Conservation (phyloP, 2,888 invertebrate genomes). For the Synanthedon myopaeformis region DNA sequence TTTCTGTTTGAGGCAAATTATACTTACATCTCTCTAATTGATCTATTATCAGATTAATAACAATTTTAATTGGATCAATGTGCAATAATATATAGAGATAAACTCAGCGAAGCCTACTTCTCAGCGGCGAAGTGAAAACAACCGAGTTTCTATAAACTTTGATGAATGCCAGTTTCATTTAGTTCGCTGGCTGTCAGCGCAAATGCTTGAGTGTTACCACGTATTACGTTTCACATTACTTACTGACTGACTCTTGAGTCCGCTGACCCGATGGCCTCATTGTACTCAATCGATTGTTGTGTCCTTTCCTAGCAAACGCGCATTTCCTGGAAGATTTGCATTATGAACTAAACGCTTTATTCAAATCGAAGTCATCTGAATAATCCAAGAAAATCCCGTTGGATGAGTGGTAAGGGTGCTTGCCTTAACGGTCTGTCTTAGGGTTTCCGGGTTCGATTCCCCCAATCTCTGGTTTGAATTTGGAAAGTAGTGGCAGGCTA, state of each 20-base stretch:
- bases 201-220: constrained; percentile 9
- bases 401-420: too few species aligned
- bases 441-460: too few species aligned
- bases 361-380: background rate
- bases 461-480: too few species aligned
- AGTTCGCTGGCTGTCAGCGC: constrained; percentile 10
- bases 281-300: constrained; percentile 40
- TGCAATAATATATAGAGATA: too few species aligned
- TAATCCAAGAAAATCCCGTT: too few species aligned
- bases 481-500: too few species aligned
- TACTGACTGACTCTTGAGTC: background rate
- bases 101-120: too few species aligned
- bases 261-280: constrained; percentile 38
- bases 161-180: constrained; percentile 14
- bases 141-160: constrained; percentile 17
- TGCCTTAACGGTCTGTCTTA: too few species aligned
- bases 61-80: too few species aligned
- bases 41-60: too few species aligned
- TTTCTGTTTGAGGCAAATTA: too few species aligned
- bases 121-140: background rate
- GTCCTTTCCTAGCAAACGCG: constrained; percentile 8
- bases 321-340: background rate
- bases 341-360: background rate
- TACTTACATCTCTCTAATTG: too few species aligned
- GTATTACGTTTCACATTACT: constrained; percentile 7